phyloP scores from a whole-genome alignment of 2,888 invertebrate genomes.

The Epirrhoe alternata region DNA sequence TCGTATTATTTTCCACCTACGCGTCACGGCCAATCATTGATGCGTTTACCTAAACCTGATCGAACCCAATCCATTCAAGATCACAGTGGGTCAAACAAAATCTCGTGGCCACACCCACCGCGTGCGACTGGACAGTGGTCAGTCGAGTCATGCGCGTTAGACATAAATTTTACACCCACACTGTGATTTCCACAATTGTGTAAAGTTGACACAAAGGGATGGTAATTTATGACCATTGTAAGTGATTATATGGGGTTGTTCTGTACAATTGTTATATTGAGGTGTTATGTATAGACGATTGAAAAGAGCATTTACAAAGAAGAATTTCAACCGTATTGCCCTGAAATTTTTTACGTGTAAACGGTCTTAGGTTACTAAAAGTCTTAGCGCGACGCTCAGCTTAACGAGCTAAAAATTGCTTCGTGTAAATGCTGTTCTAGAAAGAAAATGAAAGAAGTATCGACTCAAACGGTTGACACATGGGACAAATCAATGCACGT shows the following conservation, averaged over 20 bases:
- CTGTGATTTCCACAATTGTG: constrained; percentile 44
- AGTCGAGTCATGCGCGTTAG: constrained; percentile 75
- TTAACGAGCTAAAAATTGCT: no score
- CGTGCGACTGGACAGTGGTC: constrained; percentile 78
- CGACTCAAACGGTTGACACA: constrained; percentile 20
- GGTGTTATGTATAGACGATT: no score
- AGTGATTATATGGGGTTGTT: constrained; percentile 30
- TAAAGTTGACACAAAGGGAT: constrained; percentile 32
- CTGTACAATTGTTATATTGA: constrained; percentile 21
- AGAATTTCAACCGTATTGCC: no score
- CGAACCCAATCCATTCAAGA: constrained; percentile 67
- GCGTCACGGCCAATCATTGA: constrained; percentile 43
- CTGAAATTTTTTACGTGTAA: no score
- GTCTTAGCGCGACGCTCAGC: no score
- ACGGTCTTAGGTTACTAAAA: no score
- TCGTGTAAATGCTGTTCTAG: no score
- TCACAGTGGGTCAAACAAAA: constrained; percentile 53
- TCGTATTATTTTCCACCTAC: constrained; percentile 40
- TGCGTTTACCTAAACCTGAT: constrained; percentile 53
- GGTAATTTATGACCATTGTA: constrained; percentile 27
- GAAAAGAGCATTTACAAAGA: no score
- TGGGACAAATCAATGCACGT: constrained; percentile 44
- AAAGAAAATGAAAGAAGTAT: not conserved
- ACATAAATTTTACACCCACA: constrained; percentile 69
- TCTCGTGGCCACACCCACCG: constrained; percentile 71